Evolutionary conservation across 2,888 invertebrate species (phyloP), one percentile per base, ranked within the genome.

Genomic region (Aleiodes testaceus): DNA sequence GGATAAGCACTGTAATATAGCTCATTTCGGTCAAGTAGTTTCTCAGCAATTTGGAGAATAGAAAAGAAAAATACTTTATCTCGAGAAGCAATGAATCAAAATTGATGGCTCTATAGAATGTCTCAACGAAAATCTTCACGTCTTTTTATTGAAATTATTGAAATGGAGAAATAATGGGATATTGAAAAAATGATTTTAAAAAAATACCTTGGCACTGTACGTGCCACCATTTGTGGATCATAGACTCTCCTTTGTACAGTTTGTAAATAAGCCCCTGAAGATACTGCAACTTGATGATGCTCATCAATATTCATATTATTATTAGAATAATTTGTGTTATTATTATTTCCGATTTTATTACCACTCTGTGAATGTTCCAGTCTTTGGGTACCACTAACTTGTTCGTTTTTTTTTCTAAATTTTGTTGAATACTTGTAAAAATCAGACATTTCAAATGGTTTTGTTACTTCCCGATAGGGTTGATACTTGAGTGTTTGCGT

Each of bases 401-500:
- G 81, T 47, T 84, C 86, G n/a, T 79, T 79, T 72, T 82, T 91
- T 78, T 96, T 93, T 74, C 97, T 91, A 86, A 94, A 96, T 86
- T 97, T 97, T 4, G 97, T 97, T 66, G 97, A 98, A 87, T 98
- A 98, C 88, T 98, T 98, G 87, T 97, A 98, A 87, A 97, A 98
- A 88, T 98, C 98, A 0, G 97, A 94, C 95, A 98, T 97, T 90
- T 98, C 98, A 88, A 97, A 98, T 2, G 98, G 98, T 86, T 98
- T 98, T 0, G 96, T 95, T 70, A 96, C 95, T 89, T 98, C 98
- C 82, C 95, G 92, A 84, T 96, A 96, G 0, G 96, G 96, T 86
- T 95, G 95, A 89, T 94, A 96, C 80, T 94, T 95, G 44, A 96
- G 96, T 76, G 95, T 94, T 82, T 95, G 94, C 42, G 79, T 90